Conservation (phyloP, 2,797 vertebrate genomes). For the Ambastaia sidthimunki region DNA sequence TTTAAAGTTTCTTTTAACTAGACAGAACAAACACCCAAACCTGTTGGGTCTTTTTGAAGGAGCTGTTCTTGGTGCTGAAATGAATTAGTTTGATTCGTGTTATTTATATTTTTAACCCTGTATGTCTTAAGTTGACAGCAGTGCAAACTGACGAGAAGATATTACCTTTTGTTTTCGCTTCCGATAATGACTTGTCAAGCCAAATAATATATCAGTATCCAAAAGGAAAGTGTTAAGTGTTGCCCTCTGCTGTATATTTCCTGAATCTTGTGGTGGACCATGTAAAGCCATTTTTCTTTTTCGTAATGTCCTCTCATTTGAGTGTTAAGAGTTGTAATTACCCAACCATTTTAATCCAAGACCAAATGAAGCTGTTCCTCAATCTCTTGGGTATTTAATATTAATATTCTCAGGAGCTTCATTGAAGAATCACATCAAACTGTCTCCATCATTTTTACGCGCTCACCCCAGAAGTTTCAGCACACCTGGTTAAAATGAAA, state of each 20-base stretch:
- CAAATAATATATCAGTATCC: conserved; percentile 83
- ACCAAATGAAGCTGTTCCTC: not conserved
- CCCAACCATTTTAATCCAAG: not conserved
- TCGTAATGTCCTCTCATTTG: not conserved
- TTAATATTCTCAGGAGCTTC: not conserved
- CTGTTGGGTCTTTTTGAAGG: not conserved
- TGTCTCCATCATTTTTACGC: conserved; percentile 1
- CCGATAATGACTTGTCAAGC: conserved; percentile 83
- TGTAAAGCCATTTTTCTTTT: conserved; percentile 76
- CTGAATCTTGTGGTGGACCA: conserved; percentile 69
- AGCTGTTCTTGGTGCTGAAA: conserved; percentile 36
- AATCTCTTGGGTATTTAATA: not conserved
- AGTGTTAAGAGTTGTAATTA: not conserved
- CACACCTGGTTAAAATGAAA: conserved; percentile 11
- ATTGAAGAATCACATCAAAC: not conserved
- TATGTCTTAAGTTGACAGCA: conserved; percentile 8
- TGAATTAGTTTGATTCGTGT: not conserved
- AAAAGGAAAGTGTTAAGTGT: conserved; percentile 76
- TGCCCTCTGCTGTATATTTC: conserved; percentile 71
- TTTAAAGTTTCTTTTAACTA: not conserved
- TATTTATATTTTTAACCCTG: not conserved
- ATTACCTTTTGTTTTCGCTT: conserved; percentile 81
- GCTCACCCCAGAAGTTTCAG: not conserved
- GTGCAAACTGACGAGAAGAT: not conserved
- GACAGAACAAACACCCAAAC: not conserved